Evolutionary conservation across 92 coral and sea anemone genomes (phyloP), one percentile per base, ranked within the genome.

Genomic region (Porites evermanni): DNA sequence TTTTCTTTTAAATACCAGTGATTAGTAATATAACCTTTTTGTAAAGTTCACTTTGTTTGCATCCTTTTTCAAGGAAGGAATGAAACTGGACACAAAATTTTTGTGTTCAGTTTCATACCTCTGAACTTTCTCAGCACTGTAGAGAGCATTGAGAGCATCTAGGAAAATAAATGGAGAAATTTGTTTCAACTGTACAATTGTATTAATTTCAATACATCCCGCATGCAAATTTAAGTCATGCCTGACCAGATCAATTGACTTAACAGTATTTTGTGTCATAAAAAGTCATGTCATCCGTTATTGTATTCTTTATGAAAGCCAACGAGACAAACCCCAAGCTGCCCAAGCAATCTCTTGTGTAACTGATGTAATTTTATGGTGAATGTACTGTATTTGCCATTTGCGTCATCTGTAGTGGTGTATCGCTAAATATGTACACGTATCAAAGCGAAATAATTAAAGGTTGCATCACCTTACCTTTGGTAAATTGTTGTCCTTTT

Each of bases 81-180:
- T 38, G 47, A 38, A 38, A 38, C 6, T 38, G 47, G 47, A 38
- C 70, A 66, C 24, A n/a, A 29, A n/a, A 9, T 66, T 66, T 21
- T 9, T 18, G 70, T 10, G 24, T 66, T 18, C 24, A 21, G 70
- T n/a, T 66, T 67, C 32, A 38, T 38, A 53, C 79, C 56, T 75
- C 38, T 75, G 79, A 5, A 75, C 53, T 75, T 75, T 75, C 1
- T 53, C 66, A 54, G 66, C 18, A 12, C 66, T n/a, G 79, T 75
- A 75, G 4, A 12, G 50, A 18, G 32, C 65, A n/a, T 75, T 20
- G 66, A 75, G 79, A 75, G 19, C 79, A 75, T 75, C 67, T 53
- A 75, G 32, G 5, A 75, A 75, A 53, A 56, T 21, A 24, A 75
- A 75, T 38, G 47, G 5, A 38, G 4, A 38, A 4, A 38, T 38